Conservation (phyloP, 2,113 vertebrate genomes). For the Henicopernis longicauda region DNA sequence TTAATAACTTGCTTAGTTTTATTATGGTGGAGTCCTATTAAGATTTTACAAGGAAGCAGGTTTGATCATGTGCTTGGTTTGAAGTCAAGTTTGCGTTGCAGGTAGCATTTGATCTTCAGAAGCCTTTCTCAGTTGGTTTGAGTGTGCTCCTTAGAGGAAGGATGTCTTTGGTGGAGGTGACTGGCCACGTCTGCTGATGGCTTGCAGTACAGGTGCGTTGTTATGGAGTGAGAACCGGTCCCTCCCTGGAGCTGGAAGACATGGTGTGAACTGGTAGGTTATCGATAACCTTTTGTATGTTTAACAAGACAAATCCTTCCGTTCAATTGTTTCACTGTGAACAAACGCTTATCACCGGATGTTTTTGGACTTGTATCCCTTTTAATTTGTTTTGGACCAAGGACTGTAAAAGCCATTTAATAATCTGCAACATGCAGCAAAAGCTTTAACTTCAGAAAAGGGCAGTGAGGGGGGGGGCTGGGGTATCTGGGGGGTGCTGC, state of each 20-base stretch:
- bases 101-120: background rate
- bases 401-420: background rate
- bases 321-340: constrained; percentile 42
- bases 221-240: background rate
- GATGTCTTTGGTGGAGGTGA: background rate
- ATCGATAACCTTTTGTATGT: constrained; percentile 31
- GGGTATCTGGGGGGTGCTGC: background rate
- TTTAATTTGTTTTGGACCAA: constrained; percentile 46
- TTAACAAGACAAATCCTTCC: constrained; percentile 36
- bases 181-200: background rate
- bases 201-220: background rate
- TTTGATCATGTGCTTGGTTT: background rate
- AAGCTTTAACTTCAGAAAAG: background rate
- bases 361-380: background rate
- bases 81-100: background rate
- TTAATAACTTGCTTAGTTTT: background rate
- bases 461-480: background rate
- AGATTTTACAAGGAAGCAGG: constrained; percentile 22
- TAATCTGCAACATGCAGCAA: background rate
- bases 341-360: background rate
- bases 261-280: background rate
- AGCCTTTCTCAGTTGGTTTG: background rate
- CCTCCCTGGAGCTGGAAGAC: background rate
- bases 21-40: background rate
- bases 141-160: background rate